A percentile compares a stretch with the other conserved stretches of the same genome.
These are phyloP conservation scores for Drosophila pseudotalamancana DNA, from an alignment of 2,888 invertebrate species.

Conservation along the genomic window DNA sequence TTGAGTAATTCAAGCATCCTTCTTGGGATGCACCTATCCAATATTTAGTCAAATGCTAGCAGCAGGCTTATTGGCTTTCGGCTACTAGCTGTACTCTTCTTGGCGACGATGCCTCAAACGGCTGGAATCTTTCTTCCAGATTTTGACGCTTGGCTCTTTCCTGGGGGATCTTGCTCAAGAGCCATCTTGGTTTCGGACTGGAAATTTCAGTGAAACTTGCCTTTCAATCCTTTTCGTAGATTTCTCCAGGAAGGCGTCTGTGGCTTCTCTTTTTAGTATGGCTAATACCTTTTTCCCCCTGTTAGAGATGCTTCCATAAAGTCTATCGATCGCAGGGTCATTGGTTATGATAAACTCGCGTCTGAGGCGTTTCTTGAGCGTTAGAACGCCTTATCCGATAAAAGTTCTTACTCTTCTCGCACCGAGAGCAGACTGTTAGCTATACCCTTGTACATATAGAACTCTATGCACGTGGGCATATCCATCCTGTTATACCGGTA, in stretches of 20 bases:
- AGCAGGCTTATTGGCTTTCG: neutral
- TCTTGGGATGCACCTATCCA: no score
- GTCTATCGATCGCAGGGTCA: neutral
- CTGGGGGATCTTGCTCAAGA: neutral
- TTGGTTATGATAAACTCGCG: conserved; percentile 3
- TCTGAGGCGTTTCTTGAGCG: conserved; percentile 8
- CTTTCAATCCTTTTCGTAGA: neutral
- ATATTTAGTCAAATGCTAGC: no score
- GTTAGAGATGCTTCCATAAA: no score
- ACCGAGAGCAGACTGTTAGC: conserved; percentile 2
- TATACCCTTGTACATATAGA: conserved; percentile 5
- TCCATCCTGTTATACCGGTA: no score
- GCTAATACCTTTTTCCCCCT: conserved; percentile 1
- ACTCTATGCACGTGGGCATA: no score
- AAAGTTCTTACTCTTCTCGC: no score
- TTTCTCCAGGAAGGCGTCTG: neutral
- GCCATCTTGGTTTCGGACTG: neutral
- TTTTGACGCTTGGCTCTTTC: neutral
- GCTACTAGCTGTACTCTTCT: neutral
- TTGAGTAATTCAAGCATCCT: no score
- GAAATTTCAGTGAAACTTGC: neutral
- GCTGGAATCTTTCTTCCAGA: neutral
- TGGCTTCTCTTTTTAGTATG: conserved; percentile 1
- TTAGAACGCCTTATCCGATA: conserved; percentile 1
- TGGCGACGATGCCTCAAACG: no score